Evolutionary conservation across 2,797 vertebrate genomes (phyloP).

Genomic region (Dryobates pubescens): DNA sequence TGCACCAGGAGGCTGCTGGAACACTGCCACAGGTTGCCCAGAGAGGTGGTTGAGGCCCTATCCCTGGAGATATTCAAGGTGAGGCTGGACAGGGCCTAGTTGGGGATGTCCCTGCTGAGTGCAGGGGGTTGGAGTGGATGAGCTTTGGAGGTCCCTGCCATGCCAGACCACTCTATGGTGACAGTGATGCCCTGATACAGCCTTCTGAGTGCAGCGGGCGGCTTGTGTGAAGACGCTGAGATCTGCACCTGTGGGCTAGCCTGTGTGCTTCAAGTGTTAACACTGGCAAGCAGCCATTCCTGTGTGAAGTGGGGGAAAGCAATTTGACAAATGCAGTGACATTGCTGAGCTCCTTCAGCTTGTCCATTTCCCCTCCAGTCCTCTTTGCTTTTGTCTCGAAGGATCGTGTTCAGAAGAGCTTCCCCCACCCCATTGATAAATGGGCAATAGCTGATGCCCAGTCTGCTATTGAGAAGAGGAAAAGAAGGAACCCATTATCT

Average conservation of each 20-base stretch:
- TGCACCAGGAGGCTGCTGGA: no score
- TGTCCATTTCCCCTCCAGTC: conserved; percentile 40
- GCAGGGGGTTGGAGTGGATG: no score
- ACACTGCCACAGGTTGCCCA: no score
- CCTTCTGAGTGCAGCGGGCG: not conserved
- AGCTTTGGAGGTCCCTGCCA: no score
- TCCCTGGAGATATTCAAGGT: no score
- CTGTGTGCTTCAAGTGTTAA: not conserved
- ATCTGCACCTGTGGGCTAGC: accelerated
- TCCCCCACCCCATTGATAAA: conserved; percentile 96
- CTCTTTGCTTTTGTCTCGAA: conserved; percentile 66
- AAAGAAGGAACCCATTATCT: conserved; percentile 92
- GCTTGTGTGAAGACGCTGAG: not conserved
- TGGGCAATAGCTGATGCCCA: conserved; percentile 97
- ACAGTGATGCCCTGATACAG: not conserved
- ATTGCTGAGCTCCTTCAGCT: not conserved
- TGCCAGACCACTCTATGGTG: no score
- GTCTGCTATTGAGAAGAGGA: conserved; percentile 94
- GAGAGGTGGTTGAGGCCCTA: no score
- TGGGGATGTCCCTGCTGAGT: no score
- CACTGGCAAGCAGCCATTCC: not conserved
- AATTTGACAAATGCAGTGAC: not conserved
- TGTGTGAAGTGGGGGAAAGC: not conserved
- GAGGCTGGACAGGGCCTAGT: no score
- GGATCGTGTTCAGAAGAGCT: conserved; percentile 96